These are phyloP conservation scores for Ictidomys tridecemlineatus DNA, from an alignment of 2,113 vertebrate species.

Conservation along the genomic window DNA sequence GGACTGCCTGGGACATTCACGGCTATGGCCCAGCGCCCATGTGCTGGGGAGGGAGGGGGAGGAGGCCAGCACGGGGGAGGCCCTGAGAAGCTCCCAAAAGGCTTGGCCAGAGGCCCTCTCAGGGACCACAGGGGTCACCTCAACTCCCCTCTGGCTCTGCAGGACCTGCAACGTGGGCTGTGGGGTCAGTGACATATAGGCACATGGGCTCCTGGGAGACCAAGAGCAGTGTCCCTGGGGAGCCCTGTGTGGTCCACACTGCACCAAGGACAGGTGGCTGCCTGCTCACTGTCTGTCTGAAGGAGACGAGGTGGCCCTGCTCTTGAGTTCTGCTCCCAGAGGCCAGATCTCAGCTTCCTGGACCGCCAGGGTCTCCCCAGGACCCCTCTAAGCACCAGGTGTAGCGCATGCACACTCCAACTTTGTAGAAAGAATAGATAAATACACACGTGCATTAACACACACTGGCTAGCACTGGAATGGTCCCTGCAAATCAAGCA, in stretches of 20 bases:
- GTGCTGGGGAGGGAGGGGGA: not conserved
- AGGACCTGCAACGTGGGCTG: not conserved
- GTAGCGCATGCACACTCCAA: rapidly evolving
- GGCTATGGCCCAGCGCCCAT: not conserved
- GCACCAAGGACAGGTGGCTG: not conserved
- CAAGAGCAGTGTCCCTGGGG: not conserved
- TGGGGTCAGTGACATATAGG: not conserved
- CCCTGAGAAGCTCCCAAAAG: not conserved
- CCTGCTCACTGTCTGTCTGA: not conserved
- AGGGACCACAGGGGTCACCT: not conserved
- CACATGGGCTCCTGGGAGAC: not conserved
- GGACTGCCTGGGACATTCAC: too few relatives aligned
- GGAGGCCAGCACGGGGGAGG: not conserved
- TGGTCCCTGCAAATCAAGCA: not conserved
- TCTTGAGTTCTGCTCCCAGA: not conserved
- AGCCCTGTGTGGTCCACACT: too few relatives aligned
- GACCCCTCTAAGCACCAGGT: not conserved
- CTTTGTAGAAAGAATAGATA: not conserved
- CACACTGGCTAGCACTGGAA: not conserved
- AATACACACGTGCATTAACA: not conserved
- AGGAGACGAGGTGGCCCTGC: not conserved
- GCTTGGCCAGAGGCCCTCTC: not conserved
- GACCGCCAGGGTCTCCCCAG: not conserved
- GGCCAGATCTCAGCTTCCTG: not conserved
- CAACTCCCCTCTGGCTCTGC: too few relatives aligned